phyloP scores from a whole-genome alignment of 64 coral and sea anemone genomes.

The Stylophora pistillata region DNA sequence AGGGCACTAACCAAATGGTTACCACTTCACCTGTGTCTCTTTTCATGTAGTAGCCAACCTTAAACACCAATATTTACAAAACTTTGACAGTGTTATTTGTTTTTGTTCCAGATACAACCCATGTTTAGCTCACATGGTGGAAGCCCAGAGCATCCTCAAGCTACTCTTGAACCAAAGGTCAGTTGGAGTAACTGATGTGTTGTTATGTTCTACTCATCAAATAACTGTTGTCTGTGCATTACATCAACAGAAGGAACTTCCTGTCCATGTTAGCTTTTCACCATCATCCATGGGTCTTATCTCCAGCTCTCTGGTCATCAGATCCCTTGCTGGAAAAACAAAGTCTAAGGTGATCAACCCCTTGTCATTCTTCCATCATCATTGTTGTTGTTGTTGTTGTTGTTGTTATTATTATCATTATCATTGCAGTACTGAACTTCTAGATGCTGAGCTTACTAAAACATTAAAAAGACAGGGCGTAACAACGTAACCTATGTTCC shows the following conservation, averaged over 20 bases:
- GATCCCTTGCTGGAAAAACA: conserved; percentile 36
- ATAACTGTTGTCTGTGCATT: background rate
- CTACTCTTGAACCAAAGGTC: conserved; percentile 26
- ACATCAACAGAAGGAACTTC: conserved; percentile 73
- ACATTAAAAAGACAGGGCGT: no score
- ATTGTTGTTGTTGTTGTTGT: no score
- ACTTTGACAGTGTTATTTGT: background rate
- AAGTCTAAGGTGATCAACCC: conserved; percentile 62
- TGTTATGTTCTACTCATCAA: background rate
- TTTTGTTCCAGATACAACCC: conserved; percentile 1
- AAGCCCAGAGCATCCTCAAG: conserved; percentile 29
- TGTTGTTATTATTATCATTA: no score
- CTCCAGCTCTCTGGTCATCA: conserved; percentile 89
- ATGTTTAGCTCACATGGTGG: background rate
- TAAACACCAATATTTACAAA: background rate
- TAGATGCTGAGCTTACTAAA: no score
- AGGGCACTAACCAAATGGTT: no score
- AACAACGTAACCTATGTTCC: no score
- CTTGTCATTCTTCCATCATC: no score
- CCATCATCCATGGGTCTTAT: conserved; percentile 91
- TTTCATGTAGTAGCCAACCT: no score
- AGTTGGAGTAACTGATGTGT: background rate
- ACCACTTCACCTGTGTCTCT: no score
- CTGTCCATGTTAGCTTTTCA: conserved; percentile 92
- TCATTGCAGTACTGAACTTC: no score